Evolutionary conservation across 2,888 invertebrate genomes (phyloP), one percentile per base, ranked within the genome.

Genomic region (Hirtodrosophila cameraria): DNA sequence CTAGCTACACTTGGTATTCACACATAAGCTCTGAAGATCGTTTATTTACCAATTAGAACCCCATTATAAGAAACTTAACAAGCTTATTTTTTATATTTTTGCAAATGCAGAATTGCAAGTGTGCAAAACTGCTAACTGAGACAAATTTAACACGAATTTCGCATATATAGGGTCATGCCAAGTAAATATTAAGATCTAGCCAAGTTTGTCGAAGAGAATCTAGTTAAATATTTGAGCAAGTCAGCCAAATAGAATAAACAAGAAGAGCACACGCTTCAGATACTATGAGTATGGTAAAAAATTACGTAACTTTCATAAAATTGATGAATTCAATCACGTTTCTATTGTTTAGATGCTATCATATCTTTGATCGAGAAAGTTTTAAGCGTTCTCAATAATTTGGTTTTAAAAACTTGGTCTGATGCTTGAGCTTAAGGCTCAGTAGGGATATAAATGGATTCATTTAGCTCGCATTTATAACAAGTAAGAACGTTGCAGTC

Each of bases 11-110:
- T 43, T 42, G 11, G 16, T 3, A 8, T n/a, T 20, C 39, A 42
- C 23, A 18, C 23, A 33, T 15, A 35, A n/a, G 39, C n/a, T n/a
- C n/a, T n/a, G n/a, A n/a, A 6, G 23, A 31, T 28, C 49, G 20
- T 20, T 15, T 83, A 41, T 75, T 77, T 77, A 61, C 50, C 66
- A 84, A 75, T 80, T 80, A 80, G 75, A 69, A 57, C 45, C 58
- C 41, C 20, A 64, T 77, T 75, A 66, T 54, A 45, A 55, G 54
- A 43, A 63, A 65, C 31, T 77, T 75, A 80, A 65, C 77, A 63
- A 38, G 52, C 55, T 13, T 25, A 43, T 55, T 61, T 35, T 62
- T 16, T 33, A 15, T n/a, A 31, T 15, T 53, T 36, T 36, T 53
- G 50, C 54, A 57, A 50, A 42, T 74, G 71, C 71, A 74, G 42